These are phyloP conservation scores for Diachasma alloeum DNA, from an alignment of 1,140 invertebrate species.

Conservation along the genomic window DNA sequence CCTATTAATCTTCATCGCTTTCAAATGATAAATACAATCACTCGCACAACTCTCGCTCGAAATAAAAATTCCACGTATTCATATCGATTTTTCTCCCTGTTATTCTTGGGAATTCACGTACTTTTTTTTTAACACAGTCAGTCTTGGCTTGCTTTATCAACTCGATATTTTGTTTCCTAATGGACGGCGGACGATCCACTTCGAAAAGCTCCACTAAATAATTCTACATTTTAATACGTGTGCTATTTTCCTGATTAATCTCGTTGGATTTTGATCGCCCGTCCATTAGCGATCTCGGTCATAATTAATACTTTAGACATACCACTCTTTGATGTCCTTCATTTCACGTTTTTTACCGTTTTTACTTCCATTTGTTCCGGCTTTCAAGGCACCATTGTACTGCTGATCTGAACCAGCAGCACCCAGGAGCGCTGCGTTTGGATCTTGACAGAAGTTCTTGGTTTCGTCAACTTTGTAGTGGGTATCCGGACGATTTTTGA, in stretches of 20 bases:
- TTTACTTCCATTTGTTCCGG: slow-evolving; percentile 55
- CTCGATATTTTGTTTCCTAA: slow-evolving; percentile 8
- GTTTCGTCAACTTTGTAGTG: slow-evolving; percentile 92
- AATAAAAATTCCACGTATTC: no score
- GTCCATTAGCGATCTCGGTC: neutral
- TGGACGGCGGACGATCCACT: slow-evolving; percentile 14
- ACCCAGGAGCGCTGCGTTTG: slow-evolving; percentile 77
- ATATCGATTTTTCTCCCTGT: neutral
- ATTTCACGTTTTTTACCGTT: slow-evolving; percentile 79
- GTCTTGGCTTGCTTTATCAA: slow-evolving; percentile 49
- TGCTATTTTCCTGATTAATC: neutral
- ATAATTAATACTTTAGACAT: slow-evolving; percentile 72
- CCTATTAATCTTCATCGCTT: neutral
- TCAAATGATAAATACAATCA: neutral
- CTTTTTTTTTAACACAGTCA: slow-evolving; percentile 48
- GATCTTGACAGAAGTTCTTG: slow-evolving; percentile 77
- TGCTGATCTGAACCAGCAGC: slow-evolving; percentile 60
- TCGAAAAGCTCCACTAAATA: neutral
- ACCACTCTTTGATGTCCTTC: slow-evolving; percentile 94
- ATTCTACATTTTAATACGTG: slow-evolving; percentile 1
- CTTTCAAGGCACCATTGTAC: slow-evolving; percentile 57
- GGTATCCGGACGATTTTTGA: slow-evolving; percentile 85
- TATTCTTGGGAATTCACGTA: slow-evolving; percentile 28
- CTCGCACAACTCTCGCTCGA: no score
- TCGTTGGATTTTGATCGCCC: neutral